Evolutionary conservation across 2,888 invertebrate species (phyloP), one percentile per base, ranked within the genome.

Genomic region (Ectemnius cavifrons): DNA sequence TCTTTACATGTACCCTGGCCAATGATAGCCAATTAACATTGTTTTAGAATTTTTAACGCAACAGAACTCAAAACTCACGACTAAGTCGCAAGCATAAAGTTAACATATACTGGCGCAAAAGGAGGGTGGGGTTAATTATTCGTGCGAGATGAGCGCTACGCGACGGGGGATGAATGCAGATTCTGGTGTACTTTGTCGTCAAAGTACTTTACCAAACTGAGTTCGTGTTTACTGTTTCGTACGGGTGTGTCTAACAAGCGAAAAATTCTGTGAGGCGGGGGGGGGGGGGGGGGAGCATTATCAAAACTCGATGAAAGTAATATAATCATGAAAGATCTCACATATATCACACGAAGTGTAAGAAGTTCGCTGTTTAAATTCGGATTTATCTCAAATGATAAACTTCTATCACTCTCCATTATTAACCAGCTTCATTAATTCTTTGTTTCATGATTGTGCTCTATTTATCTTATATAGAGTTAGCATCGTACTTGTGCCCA

Each of bases 101-200:
- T 81, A 73, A 68, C 23, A 47, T 73, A 75, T 60, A 75, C 70
- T 79, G 75, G 77, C 75, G 77, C 77, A 73, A 77, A 82, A 82
- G 23, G 23, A 23, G 23, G 23, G 23, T 23, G 23, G 23, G 23
- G 71, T 77, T 82, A 78, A 74, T 75, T 71, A 72, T 67, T 69
- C 69, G 75, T 77, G 81, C 69, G 66, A 75, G 69, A 73, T 37
- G 37, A 37, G 23, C 23, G 23, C 23, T 23, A 23, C 2, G 23
- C 23, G 3, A 23, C 23, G 23, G 23, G 23, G 5, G 2, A 6
- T 37, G 37, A 37, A 11, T 37, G 37, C 8, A 37, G 1, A 37
- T 37, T 37, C 37, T 37, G 37, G 37, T 37, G 5, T 37, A 11
- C 8, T 23, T 23, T 23, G 23, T 23, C 3, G 23, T 2, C 2